A percentile compares a stretch with the other conserved stretches of the same genome.
Evolutionary conservation across 2,797 vertebrate species (phyloP).

Genomic region (Leuciscus waleckii): DNA sequence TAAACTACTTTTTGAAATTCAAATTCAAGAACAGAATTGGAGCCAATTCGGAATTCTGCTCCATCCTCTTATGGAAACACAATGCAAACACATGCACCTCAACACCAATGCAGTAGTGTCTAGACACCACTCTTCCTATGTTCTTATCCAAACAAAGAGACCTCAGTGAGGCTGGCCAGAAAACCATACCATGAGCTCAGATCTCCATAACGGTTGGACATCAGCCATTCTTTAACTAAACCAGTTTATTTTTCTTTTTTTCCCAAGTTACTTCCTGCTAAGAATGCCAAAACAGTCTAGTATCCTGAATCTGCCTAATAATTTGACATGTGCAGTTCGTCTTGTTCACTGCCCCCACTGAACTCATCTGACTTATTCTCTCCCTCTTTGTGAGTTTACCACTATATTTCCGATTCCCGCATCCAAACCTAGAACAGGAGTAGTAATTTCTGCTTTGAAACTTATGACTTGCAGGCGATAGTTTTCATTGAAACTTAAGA

Average conservation of each 20-base stretch:
- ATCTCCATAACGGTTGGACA: conserved; percentile 17
- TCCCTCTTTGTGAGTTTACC: neutral
- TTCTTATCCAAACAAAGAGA: conserved; percentile 53
- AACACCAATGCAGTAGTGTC: conserved; percentile 8
- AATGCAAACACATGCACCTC: conserved; percentile 9
- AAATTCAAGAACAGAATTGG: neutral
- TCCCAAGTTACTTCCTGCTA: conserved; percentile 30
- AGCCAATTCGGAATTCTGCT: neutral
- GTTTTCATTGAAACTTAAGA: conserved; percentile 30
- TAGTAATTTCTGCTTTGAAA: conserved; percentile 50
- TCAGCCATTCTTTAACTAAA: conserved; percentile 19
- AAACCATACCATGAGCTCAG: conserved; percentile 53
- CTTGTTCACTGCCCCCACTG: neutral
- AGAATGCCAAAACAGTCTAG: conserved; percentile 15
- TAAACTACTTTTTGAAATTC: neutral
- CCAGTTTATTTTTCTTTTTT: conserved; percentile 11
- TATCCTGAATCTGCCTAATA: conserved; percentile 21
- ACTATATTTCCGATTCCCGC: conserved; percentile 8
- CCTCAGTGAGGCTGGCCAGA: conserved; percentile 43
- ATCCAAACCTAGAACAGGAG: conserved; percentile 23
- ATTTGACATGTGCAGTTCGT: conserved; percentile 26
- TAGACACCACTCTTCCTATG: conserved; percentile 39
- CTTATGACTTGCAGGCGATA: too few relatives aligned
- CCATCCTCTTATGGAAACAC: neutral
- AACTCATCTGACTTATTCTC: conserved; percentile 27